Conservation (phyloP, 1,140 invertebrate genomes). For the Trichonephila clavata region DNA sequence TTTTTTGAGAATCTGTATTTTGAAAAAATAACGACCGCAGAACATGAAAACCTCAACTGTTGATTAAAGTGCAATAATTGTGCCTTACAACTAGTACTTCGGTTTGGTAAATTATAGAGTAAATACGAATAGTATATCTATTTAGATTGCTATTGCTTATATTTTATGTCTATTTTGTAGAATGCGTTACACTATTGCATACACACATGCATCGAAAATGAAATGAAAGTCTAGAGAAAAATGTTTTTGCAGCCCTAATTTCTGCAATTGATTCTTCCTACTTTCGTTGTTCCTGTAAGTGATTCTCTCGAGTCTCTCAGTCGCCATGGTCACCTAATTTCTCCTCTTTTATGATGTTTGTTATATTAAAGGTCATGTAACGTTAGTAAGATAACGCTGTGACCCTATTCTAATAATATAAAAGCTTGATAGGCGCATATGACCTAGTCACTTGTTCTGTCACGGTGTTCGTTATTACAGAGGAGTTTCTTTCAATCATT, state of each 20-base stretch:
- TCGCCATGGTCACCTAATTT: constrained; percentile 37
- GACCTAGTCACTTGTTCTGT: not conserved
- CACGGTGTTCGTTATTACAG: too few relatives aligned
- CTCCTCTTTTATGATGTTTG: not conserved
- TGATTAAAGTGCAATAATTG: not conserved
- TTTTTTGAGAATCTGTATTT: not conserved
- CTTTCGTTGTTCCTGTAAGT: not conserved
- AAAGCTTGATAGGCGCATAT: not conserved
- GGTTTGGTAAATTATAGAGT: not conserved
- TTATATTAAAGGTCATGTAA: constrained; percentile 5
- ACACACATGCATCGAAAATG: not conserved
- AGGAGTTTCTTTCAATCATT: too few relatives aligned
- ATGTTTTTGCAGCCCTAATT: not conserved
- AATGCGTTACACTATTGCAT: not conserved
- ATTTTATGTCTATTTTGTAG: not conserved
- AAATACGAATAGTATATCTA: not conserved
- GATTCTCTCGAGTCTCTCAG: not conserved
- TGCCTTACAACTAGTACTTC: not conserved
- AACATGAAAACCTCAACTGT: not conserved
- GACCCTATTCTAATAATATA: not conserved
- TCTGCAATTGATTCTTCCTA: not conserved
- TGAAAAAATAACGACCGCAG: not conserved
- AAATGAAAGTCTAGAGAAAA: not conserved
- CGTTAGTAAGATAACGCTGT: not conserved
- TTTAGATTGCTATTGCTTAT: not conserved